Percentiles rank a stretch among this genome's conserved stretches.
Conservation (phyloP, 2,797 vertebrate species). For the Gymnoscopelus braueri region DNA sequence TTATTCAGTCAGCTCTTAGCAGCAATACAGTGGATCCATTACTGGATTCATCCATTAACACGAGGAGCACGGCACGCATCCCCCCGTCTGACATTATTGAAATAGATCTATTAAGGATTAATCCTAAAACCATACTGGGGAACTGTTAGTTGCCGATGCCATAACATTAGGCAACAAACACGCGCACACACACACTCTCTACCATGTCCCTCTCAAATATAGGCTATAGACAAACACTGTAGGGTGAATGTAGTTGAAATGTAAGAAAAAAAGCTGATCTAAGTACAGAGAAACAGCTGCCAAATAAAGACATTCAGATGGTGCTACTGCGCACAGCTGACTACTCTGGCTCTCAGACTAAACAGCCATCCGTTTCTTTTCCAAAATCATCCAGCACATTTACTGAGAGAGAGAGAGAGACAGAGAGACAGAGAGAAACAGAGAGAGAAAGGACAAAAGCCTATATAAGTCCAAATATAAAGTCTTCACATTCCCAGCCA, state of each 20-base stretch:
- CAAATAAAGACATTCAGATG: slow-evolving; percentile 79
- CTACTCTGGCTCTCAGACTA: slow-evolving; percentile 77
- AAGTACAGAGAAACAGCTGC: slow-evolving; percentile 79
- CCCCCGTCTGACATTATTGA: slow-evolving; percentile 75
- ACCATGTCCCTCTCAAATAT: background rate
- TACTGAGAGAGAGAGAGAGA: slow-evolving; percentile 33
- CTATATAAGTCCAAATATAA: slow-evolving; percentile 81
- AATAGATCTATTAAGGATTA: slow-evolving; percentile 78
- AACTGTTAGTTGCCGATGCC: slow-evolving; percentile 51
- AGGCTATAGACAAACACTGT: too few species aligned
- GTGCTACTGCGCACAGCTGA: slow-evolving; percentile 81
- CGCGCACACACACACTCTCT: slow-evolving; percentile 52
- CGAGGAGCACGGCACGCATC: slow-evolving; percentile 71
- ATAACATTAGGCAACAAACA: slow-evolving; percentile 45
- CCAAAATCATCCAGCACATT: slow-evolving; percentile 73
- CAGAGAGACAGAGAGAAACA: slow-evolving; percentile 50
- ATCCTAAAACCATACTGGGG: slow-evolving; percentile 57
- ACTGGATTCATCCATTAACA: slow-evolving; percentile 76
- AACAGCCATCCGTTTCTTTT: slow-evolving; percentile 76
- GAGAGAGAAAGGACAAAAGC: slow-evolving; percentile 71
- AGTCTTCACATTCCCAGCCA: slow-evolving; percentile 81
- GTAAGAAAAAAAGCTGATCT: slow-evolving; percentile 25
- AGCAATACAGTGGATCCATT: slow-evolving; percentile 80
- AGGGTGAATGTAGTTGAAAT: slow-evolving; percentile 68
- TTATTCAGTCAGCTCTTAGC: slow-evolving; percentile 82